Conservation (phyloP, 2,113 vertebrate species). For the Thymallus thymallus region DNA sequence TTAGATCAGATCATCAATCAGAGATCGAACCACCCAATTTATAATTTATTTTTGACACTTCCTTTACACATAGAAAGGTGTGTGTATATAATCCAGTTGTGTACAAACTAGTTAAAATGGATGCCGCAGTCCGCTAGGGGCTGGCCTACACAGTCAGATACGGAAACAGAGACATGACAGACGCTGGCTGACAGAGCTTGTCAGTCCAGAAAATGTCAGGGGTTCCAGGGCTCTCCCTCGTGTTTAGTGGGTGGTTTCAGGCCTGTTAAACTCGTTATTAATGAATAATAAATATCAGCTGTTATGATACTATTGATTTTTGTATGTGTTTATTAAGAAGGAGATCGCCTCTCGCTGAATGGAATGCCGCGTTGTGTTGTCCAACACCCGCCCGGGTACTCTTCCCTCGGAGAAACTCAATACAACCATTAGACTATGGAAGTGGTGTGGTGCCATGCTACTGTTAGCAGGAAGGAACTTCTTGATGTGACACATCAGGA, state of each 20-base stretch:
- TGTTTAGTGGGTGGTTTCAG: conserved; percentile 68
- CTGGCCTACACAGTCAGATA: no score
- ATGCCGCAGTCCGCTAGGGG: no score
- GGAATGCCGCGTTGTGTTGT: conserved; percentile 44
- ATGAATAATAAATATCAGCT: conserved; percentile 78
- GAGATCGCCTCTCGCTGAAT: conserved; percentile 48
- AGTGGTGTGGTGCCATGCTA: not conserved
- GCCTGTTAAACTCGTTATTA: conserved; percentile 67
- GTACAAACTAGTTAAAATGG: no score
- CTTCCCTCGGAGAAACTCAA: conserved; percentile 42
- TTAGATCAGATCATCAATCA: no score
- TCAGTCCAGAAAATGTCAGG: conserved; percentile 9
- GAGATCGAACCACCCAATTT: no score
- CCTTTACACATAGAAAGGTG: no score
- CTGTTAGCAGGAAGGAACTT: not conserved
- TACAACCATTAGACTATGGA: conserved; percentile 6
- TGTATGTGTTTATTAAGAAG: conserved; percentile 70
- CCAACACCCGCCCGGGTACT: conserved; percentile 49
- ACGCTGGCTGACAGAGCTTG: conserved; percentile 3
- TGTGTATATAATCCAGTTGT: no score
- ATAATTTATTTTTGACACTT: no score
- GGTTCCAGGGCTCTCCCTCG: not conserved
- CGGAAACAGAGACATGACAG: not conserved
- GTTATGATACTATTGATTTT: conserved; percentile 80
- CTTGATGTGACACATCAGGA: not conserved